Base-by-base conservation (phyloP, 2,797 vertebrate genomes). In the Phataginus tetradactyla region DNA sequence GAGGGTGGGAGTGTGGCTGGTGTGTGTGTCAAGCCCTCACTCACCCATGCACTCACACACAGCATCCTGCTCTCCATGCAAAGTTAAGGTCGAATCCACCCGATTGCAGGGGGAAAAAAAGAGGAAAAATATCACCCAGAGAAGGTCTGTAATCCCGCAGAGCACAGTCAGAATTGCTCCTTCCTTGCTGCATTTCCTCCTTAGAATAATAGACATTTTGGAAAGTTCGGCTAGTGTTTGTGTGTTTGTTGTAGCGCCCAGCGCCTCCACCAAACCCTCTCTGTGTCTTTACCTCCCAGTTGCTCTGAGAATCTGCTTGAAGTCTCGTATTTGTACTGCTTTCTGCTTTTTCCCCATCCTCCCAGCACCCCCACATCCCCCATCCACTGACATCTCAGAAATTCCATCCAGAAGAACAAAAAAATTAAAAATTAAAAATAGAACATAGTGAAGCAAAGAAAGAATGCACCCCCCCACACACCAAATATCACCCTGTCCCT, bases 171-270 rank as follows among this genome's bases (percentile, higher is more conserved):
- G 93, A 92, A 94, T 96, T 32, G 83, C 97, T 98, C 92, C 96
- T 98, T 97, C 92, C 98, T 97, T 98, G 97, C 97, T 98, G 98
- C 97, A 94, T 97, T 98, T 96, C 94, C 95, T 98, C 97, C 97
- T 98, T 98, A 98, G 98, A 96, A 93, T 94, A 97, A 98, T 98
- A 98, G 98, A 97, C 66, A 79, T 93, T 96, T 97, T 97, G 92
- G 51, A 96, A 98, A 98, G 97, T 98, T 99, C 97, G 68, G 95
- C 97, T 98, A 98, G 98, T 98, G 98, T 98, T 98, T 92, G 98
- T 97, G 97, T 98, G 98, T 97, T 97, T 98, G 97, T 98, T 92
- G 96, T 98, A 98, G 97, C 83, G n/a, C 86, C 96, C 96, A 93
- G 95, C 29, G 55, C 94, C 93, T 98, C 97, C 75, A 94, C 94